Percentiles rank a stretch among this genome's conserved stretches.
phyloP scores from a whole-genome alignment of 2,888 invertebrate genomes.

The Ormyrus labotus region DNA sequence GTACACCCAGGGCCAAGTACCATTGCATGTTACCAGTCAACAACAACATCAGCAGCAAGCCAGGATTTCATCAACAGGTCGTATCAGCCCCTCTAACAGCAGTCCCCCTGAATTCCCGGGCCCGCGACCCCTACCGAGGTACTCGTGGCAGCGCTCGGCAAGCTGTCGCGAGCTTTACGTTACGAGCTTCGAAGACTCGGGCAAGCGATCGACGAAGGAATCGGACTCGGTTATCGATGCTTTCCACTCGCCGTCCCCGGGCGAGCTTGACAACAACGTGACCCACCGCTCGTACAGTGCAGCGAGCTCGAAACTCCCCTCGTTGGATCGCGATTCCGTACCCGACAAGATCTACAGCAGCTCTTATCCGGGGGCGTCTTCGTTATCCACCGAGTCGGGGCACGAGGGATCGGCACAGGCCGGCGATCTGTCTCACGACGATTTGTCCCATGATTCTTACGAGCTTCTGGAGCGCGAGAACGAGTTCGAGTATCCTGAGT shows the following conservation, averaged over 20 bases:
- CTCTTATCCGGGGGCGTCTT: constrained; percentile 89
- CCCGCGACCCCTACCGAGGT: constrained; percentile 75
- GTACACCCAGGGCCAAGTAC: constrained; percentile 76
- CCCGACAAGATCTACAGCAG: constrained; percentile 88
- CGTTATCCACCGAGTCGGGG: constrained; percentile 80
- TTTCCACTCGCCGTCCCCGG: constrained; percentile 73
- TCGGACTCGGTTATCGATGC: constrained; percentile 61
- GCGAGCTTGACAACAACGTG: constrained; percentile 83
- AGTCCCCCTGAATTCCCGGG: constrained; percentile 75
- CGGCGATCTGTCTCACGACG: constrained; percentile 87
- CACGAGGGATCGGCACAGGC: constrained; percentile 81
- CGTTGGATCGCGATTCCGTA: constrained; percentile 83
- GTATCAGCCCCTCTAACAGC: constrained; percentile 77
- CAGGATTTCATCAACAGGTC: constrained; percentile 75
- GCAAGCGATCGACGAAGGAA: constrained; percentile 67
- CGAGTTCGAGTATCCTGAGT: constrained; percentile 74
- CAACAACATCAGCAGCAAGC: constrained; percentile 66
- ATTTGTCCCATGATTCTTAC: constrained; percentile 92
- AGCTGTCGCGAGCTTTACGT: constrained; percentile 90
- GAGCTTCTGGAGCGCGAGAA: constrained; percentile 85
- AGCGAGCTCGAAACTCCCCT: constrained; percentile 80
- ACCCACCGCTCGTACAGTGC: constrained; percentile 81
- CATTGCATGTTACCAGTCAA: constrained; percentile 67
- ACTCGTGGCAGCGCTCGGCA: constrained; percentile 86
- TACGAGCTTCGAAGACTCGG: constrained; percentile 85